Conservation (phyloP, 37 sponge, comb jelly and placozoan genomes). For the Agelas oroides region DNA sequence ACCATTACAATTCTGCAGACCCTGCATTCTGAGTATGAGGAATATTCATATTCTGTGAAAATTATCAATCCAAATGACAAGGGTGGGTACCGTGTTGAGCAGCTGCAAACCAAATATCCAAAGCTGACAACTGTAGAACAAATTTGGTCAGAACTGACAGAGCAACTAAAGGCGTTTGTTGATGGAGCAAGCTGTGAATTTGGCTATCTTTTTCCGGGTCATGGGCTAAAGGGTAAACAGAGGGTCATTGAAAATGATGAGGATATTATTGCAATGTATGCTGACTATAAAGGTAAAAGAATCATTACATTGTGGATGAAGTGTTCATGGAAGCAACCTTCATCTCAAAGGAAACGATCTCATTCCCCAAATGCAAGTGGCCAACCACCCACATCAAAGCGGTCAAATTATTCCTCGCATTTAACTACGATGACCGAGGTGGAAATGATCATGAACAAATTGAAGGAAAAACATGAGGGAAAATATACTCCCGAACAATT, state of each 20-base stretch:
- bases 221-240: slow-evolving; percentile 47
- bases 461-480: slow-evolving; percentile 20
- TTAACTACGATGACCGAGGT: slow-evolving; percentile 42
- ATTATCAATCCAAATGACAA: neutral
- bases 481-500: slow-evolving; percentile 33
- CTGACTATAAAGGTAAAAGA: neutral
- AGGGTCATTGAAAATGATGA: neutral
- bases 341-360: neutral
- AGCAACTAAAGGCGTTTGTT: neutral
- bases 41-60: slow-evolving; percentile 24
- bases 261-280: slow-evolving; percentile 24
- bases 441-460: slow-evolving; percentile 33
- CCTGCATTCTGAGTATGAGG: too few relatives aligned
- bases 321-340: neutral
- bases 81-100: neutral
- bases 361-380: neutral
- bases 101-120: neutral
- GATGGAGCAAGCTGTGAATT: slow-evolving; percentile 1
- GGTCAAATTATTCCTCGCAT: slow-evolving; percentile 23
- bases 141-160: neutral
- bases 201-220: slow-evolving; percentile 44
- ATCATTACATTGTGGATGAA: slow-evolving; percentile 13
- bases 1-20: too few relatives aligned
- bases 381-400: neutral
- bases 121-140: neutral